Evolutionary conservation across 2,797 vertebrate species (phyloP).

Genomic region (Poeciliopsis turneri): DNA sequence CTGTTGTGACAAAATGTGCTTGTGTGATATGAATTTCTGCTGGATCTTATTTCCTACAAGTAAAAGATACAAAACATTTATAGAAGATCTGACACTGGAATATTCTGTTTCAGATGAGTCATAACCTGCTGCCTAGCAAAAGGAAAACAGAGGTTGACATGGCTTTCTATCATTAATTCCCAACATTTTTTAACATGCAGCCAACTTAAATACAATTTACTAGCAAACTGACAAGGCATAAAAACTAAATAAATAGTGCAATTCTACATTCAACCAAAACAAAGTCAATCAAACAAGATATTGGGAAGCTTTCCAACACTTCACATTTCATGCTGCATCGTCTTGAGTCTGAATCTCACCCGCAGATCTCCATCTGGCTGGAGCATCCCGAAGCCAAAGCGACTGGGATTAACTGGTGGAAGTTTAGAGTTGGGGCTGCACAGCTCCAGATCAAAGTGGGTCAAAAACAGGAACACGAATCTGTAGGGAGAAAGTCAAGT

Average conservation of each 20-base stretch:
- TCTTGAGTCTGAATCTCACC: slow-evolving; percentile 76
- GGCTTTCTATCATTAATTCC: slow-evolving; percentile 21
- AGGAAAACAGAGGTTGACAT: slow-evolving; percentile 6
- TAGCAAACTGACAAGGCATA: slow-evolving; percentile 4
- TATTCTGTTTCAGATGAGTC: neutral
- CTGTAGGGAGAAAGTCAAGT: slow-evolving; percentile 63
- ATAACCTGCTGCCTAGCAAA: neutral
- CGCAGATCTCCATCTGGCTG: slow-evolving; percentile 80
- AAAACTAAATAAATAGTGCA: slow-evolving; percentile 47
- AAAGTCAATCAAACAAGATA: neutral
- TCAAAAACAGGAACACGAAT: slow-evolving; percentile 82
- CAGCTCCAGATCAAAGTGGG: slow-evolving; percentile 81
- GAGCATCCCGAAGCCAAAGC: slow-evolving; percentile 84
- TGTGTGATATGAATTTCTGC: neutral
- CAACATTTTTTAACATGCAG: slow-evolving; percentile 22
- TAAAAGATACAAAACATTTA: neutral
- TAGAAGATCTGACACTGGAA: neutral
- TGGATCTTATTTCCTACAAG: neutral
- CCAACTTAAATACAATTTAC: slow-evolving; percentile 14
- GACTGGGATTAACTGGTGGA: slow-evolving; percentile 78
- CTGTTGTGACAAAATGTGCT: neutral
- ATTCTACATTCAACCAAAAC: slow-evolving; percentile 1
- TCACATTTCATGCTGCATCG: slow-evolving; percentile 28
- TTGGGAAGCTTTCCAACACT: neutral
- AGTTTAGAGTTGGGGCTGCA: slow-evolving; percentile 63